A percentile compares a stretch with the other conserved stretches of the same genome.
Conservation (phyloP, 2,113 vertebrate genomes). For the Tyrannus savana region DNA sequence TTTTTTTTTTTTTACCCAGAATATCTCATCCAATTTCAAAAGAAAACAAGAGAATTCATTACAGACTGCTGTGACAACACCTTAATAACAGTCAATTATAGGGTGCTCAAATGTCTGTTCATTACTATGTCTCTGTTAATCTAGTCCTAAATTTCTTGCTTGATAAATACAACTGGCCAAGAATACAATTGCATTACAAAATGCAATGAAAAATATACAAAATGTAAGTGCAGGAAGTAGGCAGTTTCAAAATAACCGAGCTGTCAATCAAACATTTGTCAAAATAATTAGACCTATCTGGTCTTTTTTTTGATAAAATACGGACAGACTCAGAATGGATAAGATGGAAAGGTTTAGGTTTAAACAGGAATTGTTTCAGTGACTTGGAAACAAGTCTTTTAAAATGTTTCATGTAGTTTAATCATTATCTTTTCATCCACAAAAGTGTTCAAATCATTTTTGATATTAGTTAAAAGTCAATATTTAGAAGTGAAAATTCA, state of each 20-base stretch:
- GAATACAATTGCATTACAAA: constrained; percentile 62
- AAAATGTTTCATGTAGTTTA: constrained; percentile 59
- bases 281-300: constrained; percentile 20
- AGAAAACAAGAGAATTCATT: constrained; percentile 55
- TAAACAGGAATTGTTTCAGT: constrained; percentile 27
- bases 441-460: constrained; percentile 72
- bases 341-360: neutral
- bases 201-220: constrained; percentile 41
- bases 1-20: neutral
- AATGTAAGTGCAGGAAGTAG: neutral
- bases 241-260: constrained; percentile 41
- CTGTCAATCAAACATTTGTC: constrained; percentile 41
- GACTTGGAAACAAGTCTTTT: constrained; percentile 37
- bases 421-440: constrained; percentile 73
- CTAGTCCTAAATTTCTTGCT: constrained; percentile 73
- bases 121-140: constrained; percentile 76
- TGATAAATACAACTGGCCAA: constrained; percentile 62
- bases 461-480: constrained; percentile 80
- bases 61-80: constrained; percentile 39
- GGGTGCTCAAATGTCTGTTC: constrained; percentile 59
- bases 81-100: constrained; percentile 73
- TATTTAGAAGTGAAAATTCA: constrained; percentile 79
- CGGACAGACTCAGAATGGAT: neutral
- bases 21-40: constrained; percentile 44
- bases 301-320: neutral